Evolutionary conservation across 2,113 vertebrate genomes (phyloP), one percentile per base, ranked within the genome.

Genomic region (Lota lota): DNA sequence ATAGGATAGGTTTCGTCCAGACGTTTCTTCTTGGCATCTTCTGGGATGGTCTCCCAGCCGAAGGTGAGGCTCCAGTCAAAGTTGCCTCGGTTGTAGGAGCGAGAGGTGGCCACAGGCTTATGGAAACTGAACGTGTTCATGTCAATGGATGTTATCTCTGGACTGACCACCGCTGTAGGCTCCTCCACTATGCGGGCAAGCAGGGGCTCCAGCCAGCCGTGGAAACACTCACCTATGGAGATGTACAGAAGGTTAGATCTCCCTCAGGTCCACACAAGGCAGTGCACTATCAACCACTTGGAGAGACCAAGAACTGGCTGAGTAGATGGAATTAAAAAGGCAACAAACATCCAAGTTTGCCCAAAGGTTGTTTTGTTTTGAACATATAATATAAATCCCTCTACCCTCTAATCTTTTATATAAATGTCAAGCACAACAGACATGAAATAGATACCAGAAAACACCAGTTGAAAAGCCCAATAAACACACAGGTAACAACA

Each of bases 51-150:
- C 82, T 99, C 96, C 97, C 97, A 99, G 82, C 96, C 94, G 0
- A 99, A 99, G 0, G 89, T 93, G 74, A 99, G 86, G 75, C 94
- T 95, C 97, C 97, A 99, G 88, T 99, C 97, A 24, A 99, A 98
- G 84, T 95, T 98, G 3, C 97, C 97, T 0, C 96, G 92, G 87
- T 95, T 98, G 68, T 89, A 94, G 15, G 93, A 92, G 2, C 87
- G 93, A 22, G 85, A 91, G 0, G 79, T 89, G 72, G 89, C 81
- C 15, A 90, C n/a, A 0, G 97, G 97, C 77, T 93, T 96, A 83
- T 90, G 82, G 85, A 99, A 97, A 78, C 92, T 88, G 4, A 98
- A 99, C 62, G 68, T 93, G 86, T 97, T 93, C 8, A 99, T 88
- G 83, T 98, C 94, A 2, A 99, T 98, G 87, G 93, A 93, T 81